These are phyloP conservation scores for Brotula barbata DNA, from an alignment of 2,797 vertebrate species.

Conservation along the genomic window DNA sequence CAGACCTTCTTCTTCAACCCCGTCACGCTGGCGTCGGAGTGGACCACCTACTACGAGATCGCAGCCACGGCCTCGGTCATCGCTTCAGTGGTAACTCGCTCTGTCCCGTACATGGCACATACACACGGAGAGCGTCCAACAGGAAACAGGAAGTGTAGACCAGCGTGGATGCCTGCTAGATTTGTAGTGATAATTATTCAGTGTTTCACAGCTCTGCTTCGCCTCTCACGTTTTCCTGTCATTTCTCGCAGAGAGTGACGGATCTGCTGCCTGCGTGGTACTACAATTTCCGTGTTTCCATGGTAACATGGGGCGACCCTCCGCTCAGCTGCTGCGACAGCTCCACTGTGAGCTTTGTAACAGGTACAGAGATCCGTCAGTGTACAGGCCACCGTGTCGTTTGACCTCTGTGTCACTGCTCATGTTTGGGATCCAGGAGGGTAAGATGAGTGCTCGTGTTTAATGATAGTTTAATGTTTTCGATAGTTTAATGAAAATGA, in stretches of 20 bases:
- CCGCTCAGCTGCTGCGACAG: constrained; percentile 90
- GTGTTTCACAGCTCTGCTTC: neutral
- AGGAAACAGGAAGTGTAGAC: too few species aligned
- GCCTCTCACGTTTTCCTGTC: constrained; percentile 22
- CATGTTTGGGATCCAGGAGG: neutral
- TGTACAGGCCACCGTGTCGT: neutral
- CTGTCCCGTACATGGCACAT: constrained; percentile 2
- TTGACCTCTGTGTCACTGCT: neutral
- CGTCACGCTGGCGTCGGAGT: constrained; percentile 88
- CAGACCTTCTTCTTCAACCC: constrained; percentile 98
- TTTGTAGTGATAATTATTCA: neutral
- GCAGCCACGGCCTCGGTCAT: constrained; percentile 88
- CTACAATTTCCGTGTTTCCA: constrained; percentile 94
- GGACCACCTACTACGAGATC: constrained; percentile 97
- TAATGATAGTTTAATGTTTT: too few species aligned
- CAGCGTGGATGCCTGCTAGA: too few species aligned
- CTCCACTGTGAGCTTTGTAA: constrained; percentile 90
- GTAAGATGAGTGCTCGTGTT: too few species aligned
- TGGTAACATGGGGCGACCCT: constrained; percentile 95
- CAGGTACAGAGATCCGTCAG: constrained; percentile 73
- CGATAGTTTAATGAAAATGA: too few species aligned
- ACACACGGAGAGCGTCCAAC: neutral
- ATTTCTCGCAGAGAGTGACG: constrained; percentile 82
- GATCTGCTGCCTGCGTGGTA: constrained; percentile 94
- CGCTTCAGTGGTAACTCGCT: constrained; percentile 87